These are phyloP conservation scores for Polypterus senegalus DNA, from an alignment of 2,113 vertebrate genomes.

Conservation along the genomic window DNA sequence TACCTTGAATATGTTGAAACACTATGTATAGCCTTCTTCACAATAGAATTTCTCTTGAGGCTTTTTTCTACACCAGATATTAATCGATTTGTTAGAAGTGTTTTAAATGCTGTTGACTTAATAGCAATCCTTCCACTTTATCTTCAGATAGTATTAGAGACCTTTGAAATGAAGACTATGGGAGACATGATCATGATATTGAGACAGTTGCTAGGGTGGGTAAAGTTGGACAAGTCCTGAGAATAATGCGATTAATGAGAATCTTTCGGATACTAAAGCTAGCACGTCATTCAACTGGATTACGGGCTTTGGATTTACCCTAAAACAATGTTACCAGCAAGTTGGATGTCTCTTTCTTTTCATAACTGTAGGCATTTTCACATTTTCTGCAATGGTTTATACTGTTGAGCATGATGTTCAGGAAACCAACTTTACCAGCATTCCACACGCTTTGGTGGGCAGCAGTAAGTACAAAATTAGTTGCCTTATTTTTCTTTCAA, in stretches of 20 bases:
- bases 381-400: constrained; percentile 89
- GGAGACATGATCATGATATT: constrained; percentile 65
- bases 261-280: constrained; percentile 91
- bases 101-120: constrained; percentile 84
- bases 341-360: constrained; percentile 93
- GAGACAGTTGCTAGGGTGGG: constrained; percentile 83
- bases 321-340: constrained; percentile 92
- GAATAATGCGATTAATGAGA: constrained; percentile 89
- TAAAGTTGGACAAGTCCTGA: constrained; percentile 85
- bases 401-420: constrained; percentile 79
- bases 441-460: constrained; percentile 95
- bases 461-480: constrained; percentile 59
- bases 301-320: constrained; percentile 84
- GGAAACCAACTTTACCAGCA: constrained; percentile 93
- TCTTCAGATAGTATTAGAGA: constrained; percentile 65
- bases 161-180: constrained; percentile 55
- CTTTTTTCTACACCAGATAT: constrained; percentile 74
- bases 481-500: no score
- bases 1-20: constrained; percentile 71
- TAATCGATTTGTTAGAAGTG: constrained; percentile 56
- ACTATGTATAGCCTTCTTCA: constrained; percentile 81
- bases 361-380: constrained; percentile 83
- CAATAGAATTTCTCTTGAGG: constrained; percentile 75
- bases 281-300: constrained; percentile 86
- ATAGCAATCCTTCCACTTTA: constrained; percentile 82